Percentiles rank a stretch among this genome's conserved stretches.
These are phyloP conservation scores for Dallia pectoralis DNA, from an alignment of 2,797 vertebrate genomes.

Conservation along the genomic window DNA sequence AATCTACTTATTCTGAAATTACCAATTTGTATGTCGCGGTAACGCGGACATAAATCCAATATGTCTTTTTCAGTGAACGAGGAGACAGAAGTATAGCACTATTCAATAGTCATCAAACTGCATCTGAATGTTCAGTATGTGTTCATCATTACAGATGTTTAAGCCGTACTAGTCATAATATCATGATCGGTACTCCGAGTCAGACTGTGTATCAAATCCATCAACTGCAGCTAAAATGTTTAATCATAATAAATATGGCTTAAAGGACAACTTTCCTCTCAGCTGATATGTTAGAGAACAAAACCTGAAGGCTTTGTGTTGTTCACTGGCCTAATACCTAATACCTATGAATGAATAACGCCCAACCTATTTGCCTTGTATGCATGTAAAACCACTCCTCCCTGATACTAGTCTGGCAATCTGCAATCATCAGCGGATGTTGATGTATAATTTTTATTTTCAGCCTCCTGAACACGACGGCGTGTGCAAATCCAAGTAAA, in stretches of 20 bases:
- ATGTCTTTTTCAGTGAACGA: constrained; percentile 15
- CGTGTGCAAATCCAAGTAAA: background rate
- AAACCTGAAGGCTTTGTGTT: background rate
- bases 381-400: background rate
- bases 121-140: constrained; percentile 25
- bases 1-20: constrained; percentile 53
- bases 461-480: constrained; percentile 7
- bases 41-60: constrained; percentile 45
- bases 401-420: background rate
- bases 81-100: constrained; percentile 30
- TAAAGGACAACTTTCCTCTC: background rate
- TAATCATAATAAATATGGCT: no score
- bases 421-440: background rate
- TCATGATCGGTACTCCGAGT: background rate
- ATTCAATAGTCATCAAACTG: constrained; percentile 30
- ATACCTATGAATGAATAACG: background rate
- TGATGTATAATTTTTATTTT: background rate
- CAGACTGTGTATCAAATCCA: background rate
- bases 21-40: constrained; percentile 47
- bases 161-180: no score
- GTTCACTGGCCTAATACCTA: background rate
- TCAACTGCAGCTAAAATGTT: background rate
- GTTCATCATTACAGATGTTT: constrained; percentile 8
- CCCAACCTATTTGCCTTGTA: background rate
- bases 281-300: background rate